Base-by-base conservation (phyloP, 2,888 invertebrate genomes). In the Myathropa florea region DNA sequence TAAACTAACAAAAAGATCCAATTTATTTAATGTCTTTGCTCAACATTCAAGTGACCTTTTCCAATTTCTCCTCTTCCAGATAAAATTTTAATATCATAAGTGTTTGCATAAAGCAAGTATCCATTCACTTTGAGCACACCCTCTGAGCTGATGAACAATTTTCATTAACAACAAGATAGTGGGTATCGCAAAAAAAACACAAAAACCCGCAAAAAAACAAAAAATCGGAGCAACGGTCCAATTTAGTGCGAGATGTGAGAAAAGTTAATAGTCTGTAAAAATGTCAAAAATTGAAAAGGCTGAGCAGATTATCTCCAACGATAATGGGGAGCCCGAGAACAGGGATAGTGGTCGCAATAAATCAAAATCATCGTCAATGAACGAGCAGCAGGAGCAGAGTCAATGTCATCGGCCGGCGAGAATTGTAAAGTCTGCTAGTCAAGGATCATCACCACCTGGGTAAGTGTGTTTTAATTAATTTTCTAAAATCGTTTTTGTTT, bases 221-320 rank as follows among this genome's bases (percentile, higher is more conserved):
- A 60, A 21, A 33, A 65, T 60, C 57, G 63, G 18, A 18, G 9
- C 18, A 46, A 46, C 46, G 46, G 65, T 64, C 65, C 64, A 60
- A 77, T 82, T 82, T 77, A 64, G 23, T 59, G 64, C 46, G 73
- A 73, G 71, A 78, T 83, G 83, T 23, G 75, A 75, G 24, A 83
- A 75, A 79, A 75, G 64, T 72, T 75, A 83, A 79, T 68, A 83
- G 68, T 68, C 75, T 83, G 73, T 75, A 64, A 79, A 83, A 83
- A 83, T 83, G 83, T 83, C 83, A 61, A 70, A 64, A 65, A 75
- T 70, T 79, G 75, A 79, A 75, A 75, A 79, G 64, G 79, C 63
- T 59, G 83, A 83, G 59, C 68, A 70, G 64, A 79, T 64, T 70
- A 75, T 75, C 73, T 64, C 64, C 28, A 39, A 60, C 60, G 73